Evolutionary conservation across 2,797 vertebrate genomes (phyloP).

Genomic region (Enteromius afrohamiltoni): DNA sequence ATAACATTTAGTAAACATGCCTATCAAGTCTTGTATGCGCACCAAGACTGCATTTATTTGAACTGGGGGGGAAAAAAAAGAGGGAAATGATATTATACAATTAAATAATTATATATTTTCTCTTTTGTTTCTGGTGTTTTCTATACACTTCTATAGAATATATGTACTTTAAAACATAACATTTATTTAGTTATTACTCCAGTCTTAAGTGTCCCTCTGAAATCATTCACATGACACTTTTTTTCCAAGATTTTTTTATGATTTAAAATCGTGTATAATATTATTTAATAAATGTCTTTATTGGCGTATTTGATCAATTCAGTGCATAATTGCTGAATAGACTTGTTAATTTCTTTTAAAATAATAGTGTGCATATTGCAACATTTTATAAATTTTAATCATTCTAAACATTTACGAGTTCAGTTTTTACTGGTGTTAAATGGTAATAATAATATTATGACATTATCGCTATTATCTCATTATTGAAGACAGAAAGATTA

Average conservation of each 20-base stretch:
- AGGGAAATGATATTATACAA: neutral
- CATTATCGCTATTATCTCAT: neutral
- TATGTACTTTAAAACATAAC: neutral
- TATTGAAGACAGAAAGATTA: conserved; percentile 3
- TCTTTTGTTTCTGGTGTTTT: neutral
- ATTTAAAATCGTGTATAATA: neutral
- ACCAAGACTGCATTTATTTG: neutral
- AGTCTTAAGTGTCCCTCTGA: neutral
- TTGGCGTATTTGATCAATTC: neutral
- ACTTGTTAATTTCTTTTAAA: neutral
- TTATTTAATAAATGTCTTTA: neutral
- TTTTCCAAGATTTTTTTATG: neutral
- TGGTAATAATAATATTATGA: neutral
- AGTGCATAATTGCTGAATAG: neutral
- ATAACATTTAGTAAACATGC: neutral
- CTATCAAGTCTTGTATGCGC: neutral
- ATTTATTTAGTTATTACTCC: neutral
- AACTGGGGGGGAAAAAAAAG: neutral
- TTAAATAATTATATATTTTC: neutral
- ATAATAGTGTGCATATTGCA: neutral
- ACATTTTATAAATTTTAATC: neutral
- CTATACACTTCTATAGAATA: too few species aligned
- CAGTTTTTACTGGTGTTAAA: neutral
- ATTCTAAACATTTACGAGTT: neutral
- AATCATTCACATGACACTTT: neutral